Percentiles rank a stretch among this genome's conserved stretches.
Conservation (phyloP, 2,888 invertebrate genomes). For the Coleophora deauratella region DNA sequence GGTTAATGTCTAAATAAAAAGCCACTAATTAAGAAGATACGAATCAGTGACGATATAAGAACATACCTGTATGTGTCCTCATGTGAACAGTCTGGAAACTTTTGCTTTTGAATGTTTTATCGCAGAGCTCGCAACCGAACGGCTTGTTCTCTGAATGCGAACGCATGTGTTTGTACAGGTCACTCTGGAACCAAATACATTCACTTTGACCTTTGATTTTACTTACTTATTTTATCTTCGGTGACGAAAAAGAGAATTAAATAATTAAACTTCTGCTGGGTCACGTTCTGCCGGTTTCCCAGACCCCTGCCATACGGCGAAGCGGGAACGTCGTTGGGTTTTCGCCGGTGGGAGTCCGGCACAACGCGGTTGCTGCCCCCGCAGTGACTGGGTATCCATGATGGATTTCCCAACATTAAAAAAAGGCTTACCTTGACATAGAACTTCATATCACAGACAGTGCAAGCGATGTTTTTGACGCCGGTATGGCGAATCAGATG, state of each 20-base stretch:
- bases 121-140: conserved; percentile 87
- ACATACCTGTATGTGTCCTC: conserved; percentile 82
- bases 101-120: conserved; percentile 90
- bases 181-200: conserved; percentile 37
- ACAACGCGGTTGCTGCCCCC: no score
- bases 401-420: no score
- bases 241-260: no score
- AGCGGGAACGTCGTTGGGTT: no score
- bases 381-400: no score
- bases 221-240: neutral
- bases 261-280: no score
- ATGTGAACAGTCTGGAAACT: conserved; percentile 89
- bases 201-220: neutral
- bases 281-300: no score
- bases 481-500: conserved; percentile 64
- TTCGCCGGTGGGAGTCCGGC: no score
- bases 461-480: conserved; percentile 60
- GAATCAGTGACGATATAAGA: no score
- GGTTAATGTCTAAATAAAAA: no score
- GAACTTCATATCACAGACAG: conserved; percentile 61
- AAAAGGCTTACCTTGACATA: conserved; percentile 28
- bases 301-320: no score
- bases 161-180: conserved; percentile 62
- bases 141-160: conserved; percentile 89
- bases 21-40: no score